Evolutionary conservation across 2,797 vertebrate species (phyloP), one percentile per base, ranked within the genome.

Genomic region (Serranus cabrilla): DNA sequence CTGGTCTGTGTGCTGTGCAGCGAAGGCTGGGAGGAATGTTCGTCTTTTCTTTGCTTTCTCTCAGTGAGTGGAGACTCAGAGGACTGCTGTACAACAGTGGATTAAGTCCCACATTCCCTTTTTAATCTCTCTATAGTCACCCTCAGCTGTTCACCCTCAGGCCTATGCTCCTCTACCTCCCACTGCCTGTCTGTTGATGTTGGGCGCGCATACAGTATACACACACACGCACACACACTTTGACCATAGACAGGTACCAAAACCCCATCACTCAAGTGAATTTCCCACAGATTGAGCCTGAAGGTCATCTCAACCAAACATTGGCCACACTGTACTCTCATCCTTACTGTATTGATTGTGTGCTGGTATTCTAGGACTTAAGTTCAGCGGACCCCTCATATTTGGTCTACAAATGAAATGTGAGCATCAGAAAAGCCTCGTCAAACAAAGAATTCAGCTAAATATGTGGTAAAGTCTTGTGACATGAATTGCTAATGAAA

Each of bases 71-170:
- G 87, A 90, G 78, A 70, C 85, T 87, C 86, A 47, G 89, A 87
- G 71, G 64, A 67, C 74, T 49, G 69, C 23, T 65, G 81, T 82
- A 90, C 74, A 92, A 89, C 71, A 68, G 85, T 87, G 89, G 91
- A 95, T 94, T 94, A 95, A 84, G 76, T 60, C 68, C 83, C 90
- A 90, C 93, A 94, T 94, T 93, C 91, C 84, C 88, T 49, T 73
- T 78, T 78, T 93, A 94, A 93, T 94, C 94, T 88, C 76, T 72
- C 76, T 77, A 83, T 90, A 91, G 90, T 87, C 80, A 74, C 83
- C 69, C 83, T 82, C 86, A 90, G 90, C 88, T 89, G 90, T 87
- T 84, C 85, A 63, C 83, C 86, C 89, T 71, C 76, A 62, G 84
- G 89, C 80, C 76, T 74, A 69, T 71, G 80, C 76, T 65, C 42